These are phyloP conservation scores for Keiferia lycopersicella DNA, from an alignment of 2,888 invertebrate genomes.

Conservation along the genomic window DNA sequence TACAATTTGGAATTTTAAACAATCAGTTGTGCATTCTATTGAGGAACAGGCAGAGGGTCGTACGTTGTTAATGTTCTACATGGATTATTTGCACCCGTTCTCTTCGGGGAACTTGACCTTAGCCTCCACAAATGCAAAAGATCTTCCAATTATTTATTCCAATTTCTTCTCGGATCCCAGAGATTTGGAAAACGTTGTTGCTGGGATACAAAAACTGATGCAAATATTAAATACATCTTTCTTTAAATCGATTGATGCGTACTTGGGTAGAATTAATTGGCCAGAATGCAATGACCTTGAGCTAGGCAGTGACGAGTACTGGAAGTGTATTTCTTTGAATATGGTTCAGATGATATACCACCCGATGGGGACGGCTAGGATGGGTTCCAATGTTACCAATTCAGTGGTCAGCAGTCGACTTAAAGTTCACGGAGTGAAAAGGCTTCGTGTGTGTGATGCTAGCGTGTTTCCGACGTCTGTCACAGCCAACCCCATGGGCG, in stretches of 20 bases:
- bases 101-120: conserved; percentile 80
- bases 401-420: conserved; percentile 82
- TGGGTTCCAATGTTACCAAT: conserved; percentile 78
- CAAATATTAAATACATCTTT: conserved; percentile 59
- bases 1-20: not conserved
- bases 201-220: conserved; percentile 53
- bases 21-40: not conserved
- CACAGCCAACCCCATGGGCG: conserved; percentile 88
- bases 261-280: conserved; percentile 47
- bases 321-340: conserved; percentile 84
- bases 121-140: conserved; percentile 71
- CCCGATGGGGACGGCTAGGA: conserved; percentile 85
- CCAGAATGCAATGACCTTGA: conserved; percentile 33
- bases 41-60: not conserved
- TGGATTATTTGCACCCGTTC: conserved; percentile 57
- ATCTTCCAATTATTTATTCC: conserved; percentile 79
- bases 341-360: conserved; percentile 85
- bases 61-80: conserved; percentile 26
- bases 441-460: conserved; percentile 83
- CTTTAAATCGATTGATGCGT: conserved; percentile 45
- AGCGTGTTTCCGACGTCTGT: conserved; percentile 88
- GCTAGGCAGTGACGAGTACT: conserved; percentile 77
- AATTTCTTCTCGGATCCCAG: conserved; percentile 78
- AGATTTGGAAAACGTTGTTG: conserved; percentile 70
- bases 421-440: conserved; percentile 43